Percentiles rank a stretch among this genome's conserved stretches.
These are phyloP conservation scores for Aurelia coerulea DNA, from an alignment of 30 jellyfish, hydroid and myxozoan genomes.

Conservation along the genomic window DNA sequence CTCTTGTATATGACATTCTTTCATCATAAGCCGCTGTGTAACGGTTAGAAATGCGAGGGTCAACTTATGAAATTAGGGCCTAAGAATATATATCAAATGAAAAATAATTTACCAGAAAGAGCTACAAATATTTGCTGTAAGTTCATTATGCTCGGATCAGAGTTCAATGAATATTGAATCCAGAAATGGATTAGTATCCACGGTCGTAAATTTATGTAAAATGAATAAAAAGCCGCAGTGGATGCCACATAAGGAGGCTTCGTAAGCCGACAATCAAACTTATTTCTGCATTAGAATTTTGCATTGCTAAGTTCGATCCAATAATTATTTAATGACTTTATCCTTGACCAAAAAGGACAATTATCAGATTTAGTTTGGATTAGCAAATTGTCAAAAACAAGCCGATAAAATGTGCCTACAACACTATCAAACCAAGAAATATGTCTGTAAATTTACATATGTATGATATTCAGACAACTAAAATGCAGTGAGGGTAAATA, in stretches of 20 bases:
- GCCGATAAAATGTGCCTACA: neutral
- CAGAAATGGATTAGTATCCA: too few species aligned
- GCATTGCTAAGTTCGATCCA: neutral
- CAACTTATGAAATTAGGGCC: conserved; percentile 37
- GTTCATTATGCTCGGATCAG: too few species aligned
- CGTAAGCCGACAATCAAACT: too few species aligned
- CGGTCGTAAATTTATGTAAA: too few species aligned
- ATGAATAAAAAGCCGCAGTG: too few species aligned
- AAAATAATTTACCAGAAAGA: neutral
- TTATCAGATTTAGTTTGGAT: conserved; percentile 18
- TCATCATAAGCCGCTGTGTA: conserved; percentile 11
- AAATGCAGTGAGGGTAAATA: too few species aligned
- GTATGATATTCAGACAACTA: too few species aligned
- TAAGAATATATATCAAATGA: neutral
- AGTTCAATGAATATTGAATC: too few species aligned
- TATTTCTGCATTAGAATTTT: neutral
- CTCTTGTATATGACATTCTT: conserved; percentile 7
- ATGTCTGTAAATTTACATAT: too few species aligned
- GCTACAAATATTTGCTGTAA: conserved; percentile 11
- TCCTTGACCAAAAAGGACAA: conserved; percentile 8
- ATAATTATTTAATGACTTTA: neutral
- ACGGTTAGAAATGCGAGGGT: conserved; percentile 4
- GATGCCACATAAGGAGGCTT: too few species aligned
- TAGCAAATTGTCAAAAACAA: conserved; percentile 23
- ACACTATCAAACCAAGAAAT: too few species aligned